phyloP scores from a whole-genome alignment of 2,797 vertebrate genomes.

The Miichthys miiuy region DNA sequence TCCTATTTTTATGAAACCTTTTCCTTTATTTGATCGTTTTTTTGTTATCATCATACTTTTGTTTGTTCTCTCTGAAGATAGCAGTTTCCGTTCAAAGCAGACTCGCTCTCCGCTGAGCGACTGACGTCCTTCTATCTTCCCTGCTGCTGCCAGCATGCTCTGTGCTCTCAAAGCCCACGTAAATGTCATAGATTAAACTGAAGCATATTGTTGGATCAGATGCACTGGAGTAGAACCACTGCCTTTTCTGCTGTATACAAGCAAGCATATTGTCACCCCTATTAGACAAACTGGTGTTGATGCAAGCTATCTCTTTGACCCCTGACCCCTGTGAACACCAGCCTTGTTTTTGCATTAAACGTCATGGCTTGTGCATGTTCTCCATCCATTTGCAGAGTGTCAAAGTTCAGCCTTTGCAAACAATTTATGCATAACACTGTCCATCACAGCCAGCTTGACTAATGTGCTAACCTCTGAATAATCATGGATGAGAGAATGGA shows the following conservation, averaged over 20 bases:
- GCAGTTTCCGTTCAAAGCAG: constrained; percentile 42
- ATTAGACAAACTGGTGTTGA: constrained; percentile 63
- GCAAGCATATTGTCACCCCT: constrained; percentile 47
- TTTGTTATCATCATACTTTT: constrained; percentile 35
- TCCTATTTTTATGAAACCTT: not conserved
- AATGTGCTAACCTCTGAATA: constrained; percentile 72
- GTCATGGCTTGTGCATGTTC: constrained; percentile 63
- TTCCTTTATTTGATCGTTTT: constrained; percentile 27
- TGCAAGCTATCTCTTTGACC: constrained; percentile 50
- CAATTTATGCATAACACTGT: constrained; percentile 71
- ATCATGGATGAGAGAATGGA: constrained; percentile 51
- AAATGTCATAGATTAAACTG: constrained; percentile 70
- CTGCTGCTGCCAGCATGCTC: constrained; percentile 28
- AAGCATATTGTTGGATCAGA: constrained; percentile 69
- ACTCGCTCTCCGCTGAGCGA: not conserved
- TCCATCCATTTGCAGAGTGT: constrained; percentile 69
- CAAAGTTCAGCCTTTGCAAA: constrained; percentile 72
- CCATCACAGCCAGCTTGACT: constrained; percentile 67
- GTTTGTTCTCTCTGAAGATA: constrained; percentile 51
- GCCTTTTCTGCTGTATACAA: constrained; percentile 53
- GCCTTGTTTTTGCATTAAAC: constrained; percentile 53
- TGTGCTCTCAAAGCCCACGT: constrained; percentile 39
- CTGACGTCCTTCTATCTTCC: constrained; percentile 41
- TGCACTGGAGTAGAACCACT: constrained; percentile 59
- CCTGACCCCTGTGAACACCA: constrained; percentile 46